Base-by-base conservation (phyloP, 2,888 invertebrate species). In the Ormia ochracea region DNA sequence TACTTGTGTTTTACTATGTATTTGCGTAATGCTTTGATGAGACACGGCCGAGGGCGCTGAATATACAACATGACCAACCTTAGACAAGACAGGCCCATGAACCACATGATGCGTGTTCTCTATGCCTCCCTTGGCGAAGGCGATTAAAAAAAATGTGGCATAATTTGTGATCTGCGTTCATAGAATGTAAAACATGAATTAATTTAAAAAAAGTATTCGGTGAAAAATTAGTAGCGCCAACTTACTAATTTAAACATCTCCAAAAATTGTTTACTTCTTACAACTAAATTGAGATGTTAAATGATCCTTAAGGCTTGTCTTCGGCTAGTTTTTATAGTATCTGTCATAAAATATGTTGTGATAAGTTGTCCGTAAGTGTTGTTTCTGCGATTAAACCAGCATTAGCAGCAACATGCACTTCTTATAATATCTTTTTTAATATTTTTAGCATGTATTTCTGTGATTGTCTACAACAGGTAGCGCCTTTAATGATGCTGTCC, bases 1-100 rank as follows among this genome's bases (percentile, higher is more conserved):
- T 0, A 90, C 88, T 0, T 91, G 89, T 6, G 48, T 7, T 5
- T 91, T 90, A 70, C 90, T 88, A 78, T 88, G 81, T 3, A 91
- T 88, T 74, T 92, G 91, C 23, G 91, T 86, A 21, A 91, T 90
- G 77, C 91, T 91, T 83, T 92, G 92, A 69, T 92, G 92, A 2
- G 92, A 92, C 0, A 92, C 90, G 0, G 92, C 88, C 0, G 88
- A 86, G 6, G 66, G 90, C 1, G 78, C 74, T 1, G 76, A 59
- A 23, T 84, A 84, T 4, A 84, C 81, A 52, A 83, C 77, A 38
- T 83, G 73, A 28, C 87, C 88, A 3, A 89, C 87, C 38, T 88
- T 88, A 21, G 86, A 86, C 33, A 89, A 78, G 10, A 85, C 85
- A n/a, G 88, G 86, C 70, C 87, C 85, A 43, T 87, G 86, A 4